Percentiles rank a stretch among this genome's conserved stretches.
These are phyloP conservation scores for Thalassarche chlororhynchos DNA, from an alignment of 2,113 vertebrate species.

Conservation along the genomic window DNA sequence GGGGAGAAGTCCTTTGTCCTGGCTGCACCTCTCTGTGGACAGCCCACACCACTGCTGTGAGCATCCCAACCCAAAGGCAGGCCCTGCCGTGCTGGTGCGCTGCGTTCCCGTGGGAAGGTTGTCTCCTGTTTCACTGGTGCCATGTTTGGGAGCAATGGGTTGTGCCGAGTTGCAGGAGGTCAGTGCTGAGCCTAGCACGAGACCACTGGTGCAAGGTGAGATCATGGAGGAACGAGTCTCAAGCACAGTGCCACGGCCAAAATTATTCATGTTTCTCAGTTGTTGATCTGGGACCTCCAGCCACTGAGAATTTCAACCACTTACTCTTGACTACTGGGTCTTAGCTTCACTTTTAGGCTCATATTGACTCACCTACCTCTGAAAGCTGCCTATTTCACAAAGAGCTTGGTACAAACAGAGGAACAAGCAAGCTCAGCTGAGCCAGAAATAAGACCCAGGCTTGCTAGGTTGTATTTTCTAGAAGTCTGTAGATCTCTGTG, in stretches of 20 bases:
- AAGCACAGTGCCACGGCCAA: neutral
- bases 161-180: neutral
- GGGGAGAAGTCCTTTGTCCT: neutral
- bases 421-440: neutral
- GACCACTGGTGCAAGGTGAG: neutral
- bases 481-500: neutral
- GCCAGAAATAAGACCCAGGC: neutral
- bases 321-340: neutral
- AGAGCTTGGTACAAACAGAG: neutral
- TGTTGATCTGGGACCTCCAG: neutral
- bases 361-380: neutral
- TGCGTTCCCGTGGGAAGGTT: neutral
- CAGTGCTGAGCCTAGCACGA: neutral
- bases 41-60: neutral
- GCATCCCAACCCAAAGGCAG: neutral
- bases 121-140: neutral
- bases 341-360: neutral
- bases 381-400: neutral
- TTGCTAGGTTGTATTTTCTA: neutral
- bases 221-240: neutral
- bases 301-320: neutral
- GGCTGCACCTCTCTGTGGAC: neutral
- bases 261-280: neutral
- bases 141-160: neutral
- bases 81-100: accelerated